Percentiles rank a stretch among this genome's conserved stretches.
phyloP scores from a whole-genome alignment of 2,797 vertebrate species.

The Poeciliopsis presidionis region DNA sequence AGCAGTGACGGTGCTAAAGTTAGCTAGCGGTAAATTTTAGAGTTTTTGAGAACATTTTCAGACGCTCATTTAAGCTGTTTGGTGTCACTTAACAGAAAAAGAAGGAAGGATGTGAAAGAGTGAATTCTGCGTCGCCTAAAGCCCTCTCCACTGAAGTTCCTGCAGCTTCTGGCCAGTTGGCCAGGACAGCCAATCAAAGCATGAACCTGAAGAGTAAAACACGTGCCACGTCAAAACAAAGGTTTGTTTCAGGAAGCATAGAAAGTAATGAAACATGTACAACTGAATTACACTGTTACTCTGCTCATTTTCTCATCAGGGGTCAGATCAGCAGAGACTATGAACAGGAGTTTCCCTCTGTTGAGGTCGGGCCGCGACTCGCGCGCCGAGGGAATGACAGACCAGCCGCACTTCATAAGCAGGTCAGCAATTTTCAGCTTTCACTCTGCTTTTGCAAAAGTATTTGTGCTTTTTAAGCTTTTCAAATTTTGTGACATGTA shows the following conservation, averaged over 20 bases:
- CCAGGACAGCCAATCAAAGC: conserved; percentile 49
- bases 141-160: conserved; percentile 38
- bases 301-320: conserved; percentile 64
- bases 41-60: background rate
- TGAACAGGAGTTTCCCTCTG: conserved; percentile 78
- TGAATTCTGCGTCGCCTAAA: conserved; percentile 35
- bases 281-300: background rate
- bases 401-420: conserved; percentile 54
- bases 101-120: conserved; percentile 50
- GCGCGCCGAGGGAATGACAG: conserved; percentile 35
- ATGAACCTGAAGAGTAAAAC: conserved; percentile 15
- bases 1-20: conserved; percentile 24
- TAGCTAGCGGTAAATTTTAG: conserved; percentile 9
- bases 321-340: conserved; percentile 82
- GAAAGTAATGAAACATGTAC: background rate
- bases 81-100: conserved; percentile 41
- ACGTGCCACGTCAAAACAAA: conserved; percentile 40
- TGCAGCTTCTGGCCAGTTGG: conserved; percentile 30
- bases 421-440: conserved; percentile 68
- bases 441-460: background rate
- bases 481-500: background rate
- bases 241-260: conserved; percentile 42
- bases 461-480: background rate
- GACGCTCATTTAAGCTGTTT: conserved; percentile 13
- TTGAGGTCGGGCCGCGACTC: conserved; percentile 65